Conservation (phyloP, 2,888 invertebrate genomes). For the Escarpia spicata region DNA sequence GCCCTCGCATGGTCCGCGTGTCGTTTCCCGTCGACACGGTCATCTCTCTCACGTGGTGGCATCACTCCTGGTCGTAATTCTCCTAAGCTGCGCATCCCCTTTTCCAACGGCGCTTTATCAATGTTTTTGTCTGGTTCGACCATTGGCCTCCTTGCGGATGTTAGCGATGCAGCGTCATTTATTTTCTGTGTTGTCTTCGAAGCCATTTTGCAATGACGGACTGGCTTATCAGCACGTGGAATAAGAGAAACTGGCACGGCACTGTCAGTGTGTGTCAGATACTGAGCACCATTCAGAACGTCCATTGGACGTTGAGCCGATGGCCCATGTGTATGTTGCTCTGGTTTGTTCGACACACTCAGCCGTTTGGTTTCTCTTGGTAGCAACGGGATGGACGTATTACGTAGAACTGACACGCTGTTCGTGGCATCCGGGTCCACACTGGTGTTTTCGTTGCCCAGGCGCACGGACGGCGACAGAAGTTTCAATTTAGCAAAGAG, state of each 20-base stretch:
- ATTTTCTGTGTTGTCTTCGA: neutral
- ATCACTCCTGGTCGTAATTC: neutral
- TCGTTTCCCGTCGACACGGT: neutral
- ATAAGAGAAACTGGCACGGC: too few species aligned
- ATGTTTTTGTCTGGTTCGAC: neutral
- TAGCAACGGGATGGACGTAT: neutral
- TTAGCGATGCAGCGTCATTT: neutral
- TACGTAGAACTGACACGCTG: neutral
- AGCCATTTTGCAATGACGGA: neutral
- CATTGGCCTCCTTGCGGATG: neutral
- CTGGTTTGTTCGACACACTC: neutral
- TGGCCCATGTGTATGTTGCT: neutral
- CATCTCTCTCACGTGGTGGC: neutral
- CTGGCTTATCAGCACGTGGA: neutral
- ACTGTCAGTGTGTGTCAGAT: neutral
- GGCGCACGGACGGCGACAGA: neutral
- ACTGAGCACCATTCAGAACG: neutral
- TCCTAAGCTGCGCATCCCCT: neutral
- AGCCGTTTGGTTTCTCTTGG: neutral
- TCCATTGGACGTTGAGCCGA: neutral
- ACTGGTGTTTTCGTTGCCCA: neutral
- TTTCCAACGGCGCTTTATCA: neutral
- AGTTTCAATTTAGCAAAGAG: neutral
- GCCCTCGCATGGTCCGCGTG: neutral
- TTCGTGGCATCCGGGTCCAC: neutral